Evolutionary conservation across 2,113 vertebrate genomes (phyloP).

Genomic region (Puma concolor): DNA sequence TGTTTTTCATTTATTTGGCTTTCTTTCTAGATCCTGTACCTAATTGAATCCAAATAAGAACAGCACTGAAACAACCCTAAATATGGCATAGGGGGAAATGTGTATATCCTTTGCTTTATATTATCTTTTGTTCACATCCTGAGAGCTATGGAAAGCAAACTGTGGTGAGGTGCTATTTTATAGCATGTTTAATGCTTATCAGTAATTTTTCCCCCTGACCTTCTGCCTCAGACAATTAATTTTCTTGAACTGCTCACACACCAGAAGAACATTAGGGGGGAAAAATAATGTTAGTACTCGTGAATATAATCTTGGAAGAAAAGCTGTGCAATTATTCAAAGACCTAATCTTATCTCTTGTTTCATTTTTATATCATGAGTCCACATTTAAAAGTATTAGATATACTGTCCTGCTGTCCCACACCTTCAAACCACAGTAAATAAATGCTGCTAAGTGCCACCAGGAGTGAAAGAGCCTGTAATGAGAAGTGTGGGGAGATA

Average conservation of each 20-base stretch:
- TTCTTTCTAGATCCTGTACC: constrained; percentile 75
- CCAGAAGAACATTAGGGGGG: constrained; percentile 82
- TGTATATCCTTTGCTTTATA: constrained; percentile 84
- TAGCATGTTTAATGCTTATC: constrained; percentile 86
- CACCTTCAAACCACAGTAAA: constrained; percentile 85
- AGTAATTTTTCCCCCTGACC: constrained; percentile 89
- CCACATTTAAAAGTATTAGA: constrained; percentile 86
- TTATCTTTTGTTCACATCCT: constrained; percentile 81
- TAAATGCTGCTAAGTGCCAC: constrained; percentile 90
- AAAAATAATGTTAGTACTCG: constrained; percentile 88
- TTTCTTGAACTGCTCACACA: constrained; percentile 84
- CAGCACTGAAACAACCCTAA: constrained; percentile 67
- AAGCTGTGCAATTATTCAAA: constrained; percentile 88
- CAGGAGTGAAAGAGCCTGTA: constrained; percentile 89
- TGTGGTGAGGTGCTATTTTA: constrained; percentile 84
- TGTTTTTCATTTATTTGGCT: constrained; percentile 75
- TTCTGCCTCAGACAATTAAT: constrained; percentile 90
- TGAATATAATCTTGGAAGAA: constrained; percentile 88
- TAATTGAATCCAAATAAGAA: constrained; percentile 76
- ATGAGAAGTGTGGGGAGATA: constrained; percentile 94
- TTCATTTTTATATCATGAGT: constrained; percentile 90
- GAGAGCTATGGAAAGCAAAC: constrained; percentile 79
- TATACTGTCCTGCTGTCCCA: constrained; percentile 84
- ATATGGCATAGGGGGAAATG: constrained; percentile 67
- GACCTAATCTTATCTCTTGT: constrained; percentile 88